Conservation (phyloP, 2,888 invertebrate species). For the Callyntrura guangdongensis region DNA sequence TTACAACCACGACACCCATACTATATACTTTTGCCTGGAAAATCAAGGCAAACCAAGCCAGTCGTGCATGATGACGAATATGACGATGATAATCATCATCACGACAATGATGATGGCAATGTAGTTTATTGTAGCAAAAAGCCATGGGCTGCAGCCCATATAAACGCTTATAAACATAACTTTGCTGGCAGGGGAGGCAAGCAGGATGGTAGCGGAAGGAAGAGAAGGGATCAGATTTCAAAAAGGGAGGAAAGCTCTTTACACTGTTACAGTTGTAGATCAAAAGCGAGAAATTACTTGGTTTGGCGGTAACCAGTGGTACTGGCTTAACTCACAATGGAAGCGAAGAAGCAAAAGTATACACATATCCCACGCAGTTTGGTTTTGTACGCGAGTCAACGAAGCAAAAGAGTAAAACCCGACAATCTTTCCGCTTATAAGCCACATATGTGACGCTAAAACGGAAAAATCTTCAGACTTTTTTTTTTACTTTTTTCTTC, state of each 20-base stretch:
- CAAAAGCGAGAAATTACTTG: slow-evolving; percentile 69
- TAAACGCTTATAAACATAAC: background rate
- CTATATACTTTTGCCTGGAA: background rate
- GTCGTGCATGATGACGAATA: slow-evolving; percentile 66
- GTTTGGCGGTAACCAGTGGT: background rate
- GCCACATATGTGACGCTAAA: slow-evolving; percentile 34
- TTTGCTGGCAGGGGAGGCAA: background rate
- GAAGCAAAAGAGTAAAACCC: slow-evolving; percentile 66
- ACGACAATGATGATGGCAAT: slow-evolving; percentile 57
- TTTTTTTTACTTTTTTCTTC: background rate
- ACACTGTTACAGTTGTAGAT: slow-evolving; percentile 53
- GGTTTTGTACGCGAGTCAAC: slow-evolving; percentile 47
- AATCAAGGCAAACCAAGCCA: background rate
- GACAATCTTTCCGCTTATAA: slow-evolving; percentile 20
- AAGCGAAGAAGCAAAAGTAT: background rate
- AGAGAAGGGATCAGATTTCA: slow-evolving; percentile 71
- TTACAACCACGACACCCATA: background rate
- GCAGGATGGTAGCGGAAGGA: slow-evolving; percentile 10
- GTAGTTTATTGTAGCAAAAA: slow-evolving; percentile 61
- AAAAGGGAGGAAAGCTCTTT: slow-evolving; percentile 52
- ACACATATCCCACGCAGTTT: background rate
- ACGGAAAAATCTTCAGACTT: background rate
- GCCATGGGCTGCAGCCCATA: slow-evolving; percentile 35
- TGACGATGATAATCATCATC: slow-evolving; percentile 58
- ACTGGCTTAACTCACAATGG: background rate